A percentile compares a stretch with the other conserved stretches of the same genome.
Evolutionary conservation across 2,888 invertebrate species (phyloP).

Genomic region (Ophraella communa): DNA sequence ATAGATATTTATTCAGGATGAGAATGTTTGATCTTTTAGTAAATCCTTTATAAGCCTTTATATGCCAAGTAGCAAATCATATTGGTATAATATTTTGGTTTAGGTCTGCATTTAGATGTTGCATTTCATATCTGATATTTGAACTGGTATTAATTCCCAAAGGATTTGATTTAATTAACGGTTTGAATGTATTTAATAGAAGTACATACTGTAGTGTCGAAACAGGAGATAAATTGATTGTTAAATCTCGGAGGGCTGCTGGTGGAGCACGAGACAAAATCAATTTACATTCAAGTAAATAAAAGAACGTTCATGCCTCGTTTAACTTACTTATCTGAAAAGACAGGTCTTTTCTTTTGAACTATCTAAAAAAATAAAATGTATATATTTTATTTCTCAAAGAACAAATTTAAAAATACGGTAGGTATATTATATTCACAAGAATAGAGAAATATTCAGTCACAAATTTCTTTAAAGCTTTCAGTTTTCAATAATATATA

Average conservation of each 20-base stretch:
- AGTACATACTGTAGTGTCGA: background rate
- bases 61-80: too few species aligned
- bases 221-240: slow-evolving; percentile 17
- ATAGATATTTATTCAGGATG: too few species aligned
- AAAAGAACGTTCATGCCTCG: slow-evolving; percentile 18
- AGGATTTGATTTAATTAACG: slow-evolving; percentile 19
- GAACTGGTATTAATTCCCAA: slow-evolving; percentile 15
- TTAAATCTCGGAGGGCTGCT: slow-evolving; percentile 1
- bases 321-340: slow-evolving; percentile 6
- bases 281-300: slow-evolving; percentile 6
- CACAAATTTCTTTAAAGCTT: too few species aligned
- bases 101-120: background rate
- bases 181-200: slow-evolving; percentile 19
- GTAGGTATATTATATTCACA: background rate
- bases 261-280: slow-evolving; percentile 2
- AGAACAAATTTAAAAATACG: background rate
- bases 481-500: too few species aligned
- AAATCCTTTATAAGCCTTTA: too few species aligned
- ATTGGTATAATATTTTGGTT: too few species aligned
- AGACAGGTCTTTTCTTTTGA: background rate
- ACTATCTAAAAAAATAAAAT: background rate
- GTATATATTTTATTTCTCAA: background rate
- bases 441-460: background rate
- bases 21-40: too few species aligned
- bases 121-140: slow-evolving; percentile 14